Conservation (phyloP, 2,113 vertebrate species). For the Brachyhypopomus occidentalis region DNA sequence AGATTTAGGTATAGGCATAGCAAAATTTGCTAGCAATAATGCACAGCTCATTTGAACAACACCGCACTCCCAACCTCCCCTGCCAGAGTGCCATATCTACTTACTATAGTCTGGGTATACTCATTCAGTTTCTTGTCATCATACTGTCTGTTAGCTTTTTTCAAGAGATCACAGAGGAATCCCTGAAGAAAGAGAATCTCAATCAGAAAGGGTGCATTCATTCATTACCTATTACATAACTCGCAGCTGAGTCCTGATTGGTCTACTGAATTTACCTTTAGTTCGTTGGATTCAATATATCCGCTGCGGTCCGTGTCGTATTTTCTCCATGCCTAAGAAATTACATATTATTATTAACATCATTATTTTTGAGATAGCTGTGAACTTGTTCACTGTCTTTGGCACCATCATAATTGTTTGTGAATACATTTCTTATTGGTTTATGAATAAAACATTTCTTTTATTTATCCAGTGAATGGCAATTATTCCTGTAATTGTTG, state of each 20-base stretch:
- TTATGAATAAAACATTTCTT: too few relatives aligned
- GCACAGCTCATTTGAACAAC: too few relatives aligned
- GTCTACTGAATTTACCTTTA: conserved; percentile 81
- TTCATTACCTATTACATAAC: background rate
- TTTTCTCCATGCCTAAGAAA: conserved; percentile 87
- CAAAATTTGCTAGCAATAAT: too few relatives aligned
- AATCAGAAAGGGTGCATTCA: too few relatives aligned
- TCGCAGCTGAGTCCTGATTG: background rate
- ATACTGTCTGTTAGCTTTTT: conserved; percentile 91
- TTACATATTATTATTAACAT: conserved; percentile 7
- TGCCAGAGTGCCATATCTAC: conserved; percentile 51
- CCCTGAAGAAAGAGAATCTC: conserved; percentile 70
- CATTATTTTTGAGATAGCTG: background rate
- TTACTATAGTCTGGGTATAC: conserved; percentile 95
- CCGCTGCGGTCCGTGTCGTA: conserved; percentile 96
- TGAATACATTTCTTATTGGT: too few relatives aligned
- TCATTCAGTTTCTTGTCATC: conserved; percentile 92
- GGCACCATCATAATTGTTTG: too few relatives aligned
- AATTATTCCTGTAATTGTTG: too few relatives aligned
- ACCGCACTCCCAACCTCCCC: too few relatives aligned
- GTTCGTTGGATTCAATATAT: conserved; percentile 96
- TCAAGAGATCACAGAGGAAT: conserved; percentile 92
- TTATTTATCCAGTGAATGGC: too few relatives aligned
- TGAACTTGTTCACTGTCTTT: background rate
- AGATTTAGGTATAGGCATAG: too few relatives aligned